These are phyloP conservation scores for Lepidocyrtinus sp. DNA, from an alignment of 2,888 invertebrate genomes.

Conservation along the genomic window DNA sequence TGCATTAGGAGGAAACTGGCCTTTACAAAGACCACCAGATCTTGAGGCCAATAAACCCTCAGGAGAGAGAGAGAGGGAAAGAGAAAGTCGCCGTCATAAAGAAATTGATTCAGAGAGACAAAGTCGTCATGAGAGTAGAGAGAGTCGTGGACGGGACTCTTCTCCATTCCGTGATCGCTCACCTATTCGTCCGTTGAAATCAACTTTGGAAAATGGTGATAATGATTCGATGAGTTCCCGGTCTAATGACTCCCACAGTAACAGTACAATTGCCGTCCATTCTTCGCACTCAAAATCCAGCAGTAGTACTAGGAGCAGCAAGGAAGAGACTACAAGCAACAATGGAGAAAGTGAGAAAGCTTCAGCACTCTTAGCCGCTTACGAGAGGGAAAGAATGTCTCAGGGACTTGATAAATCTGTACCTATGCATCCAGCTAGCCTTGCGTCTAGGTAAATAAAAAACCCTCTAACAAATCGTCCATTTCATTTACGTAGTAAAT, in stretches of 20 bases:
- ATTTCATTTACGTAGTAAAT: neutral
- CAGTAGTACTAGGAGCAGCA: slow-evolving; percentile 43
- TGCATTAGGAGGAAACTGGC: slow-evolving; percentile 62
- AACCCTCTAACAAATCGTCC: neutral
- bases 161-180: slow-evolving; percentile 69
- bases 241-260: slow-evolving; percentile 66
- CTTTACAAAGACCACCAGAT: slow-evolving; percentile 45
- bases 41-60: slow-evolving; percentile 65
- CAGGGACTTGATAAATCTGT: slow-evolving; percentile 61
- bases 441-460: slow-evolving; percentile 63
- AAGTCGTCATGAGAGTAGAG: slow-evolving; percentile 52
- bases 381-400: slow-evolving; percentile 59
- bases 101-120: slow-evolving; percentile 56
- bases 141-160: slow-evolving; percentile 54
- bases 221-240: slow-evolving; percentile 68
- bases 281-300: slow-evolving; percentile 60
- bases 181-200: slow-evolving; percentile 65
- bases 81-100: slow-evolving; percentile 65
- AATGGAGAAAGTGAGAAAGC: slow-evolving; percentile 65
- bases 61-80: no score
- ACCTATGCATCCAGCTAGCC: slow-evolving; percentile 49
- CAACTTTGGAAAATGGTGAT: slow-evolving; percentile 68
- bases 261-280: slow-evolving; percentile 63
- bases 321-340: slow-evolving; percentile 62
- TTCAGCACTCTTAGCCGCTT: slow-evolving; percentile 46